Conservation (phyloP, 2,888 invertebrate species). For the Seira musarum region DNA sequence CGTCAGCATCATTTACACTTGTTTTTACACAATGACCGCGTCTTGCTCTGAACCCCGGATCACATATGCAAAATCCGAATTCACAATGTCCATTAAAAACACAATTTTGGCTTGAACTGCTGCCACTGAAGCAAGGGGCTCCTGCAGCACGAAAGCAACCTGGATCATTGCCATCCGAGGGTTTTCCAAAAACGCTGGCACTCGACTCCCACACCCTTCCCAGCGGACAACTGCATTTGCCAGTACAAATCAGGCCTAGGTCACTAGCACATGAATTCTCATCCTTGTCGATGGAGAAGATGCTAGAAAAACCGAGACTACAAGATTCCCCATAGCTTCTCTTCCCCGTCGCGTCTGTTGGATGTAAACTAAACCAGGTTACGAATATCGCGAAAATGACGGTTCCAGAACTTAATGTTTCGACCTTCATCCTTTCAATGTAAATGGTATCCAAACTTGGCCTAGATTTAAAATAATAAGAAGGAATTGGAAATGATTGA, state of each 20-base stretch:
- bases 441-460: no score
- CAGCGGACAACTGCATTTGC: constrained; percentile 26
- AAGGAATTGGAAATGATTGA: no score
- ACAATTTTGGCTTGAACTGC: constrained; percentile 12
- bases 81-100: constrained; percentile 31
- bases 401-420: no score
- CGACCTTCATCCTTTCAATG: no score
- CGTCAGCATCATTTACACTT: constrained; percentile 2
- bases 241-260: constrained; percentile 34
- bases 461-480: no score
- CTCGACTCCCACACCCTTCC: constrained; percentile 34
- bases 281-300: constrained; percentile 35
- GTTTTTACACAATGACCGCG: constrained; percentile 22
- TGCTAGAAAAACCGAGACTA: constrained; percentile 31
- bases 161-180: not conserved
- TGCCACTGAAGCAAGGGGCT: constrained; percentile 27
- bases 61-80: constrained; percentile 33
- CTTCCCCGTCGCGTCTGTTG: constrained; percentile 33
- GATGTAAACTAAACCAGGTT: not conserved
- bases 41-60: constrained; percentile 3
- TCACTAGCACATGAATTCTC: constrained; percentile 31
- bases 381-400: not conserved
- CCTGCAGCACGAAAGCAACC: constrained; percentile 24
- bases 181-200: constrained; percentile 25
- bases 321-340: constrained; percentile 34